Conservation (phyloP, 2,888 invertebrate genomes). For the Hypolimnas misippus region DNA sequence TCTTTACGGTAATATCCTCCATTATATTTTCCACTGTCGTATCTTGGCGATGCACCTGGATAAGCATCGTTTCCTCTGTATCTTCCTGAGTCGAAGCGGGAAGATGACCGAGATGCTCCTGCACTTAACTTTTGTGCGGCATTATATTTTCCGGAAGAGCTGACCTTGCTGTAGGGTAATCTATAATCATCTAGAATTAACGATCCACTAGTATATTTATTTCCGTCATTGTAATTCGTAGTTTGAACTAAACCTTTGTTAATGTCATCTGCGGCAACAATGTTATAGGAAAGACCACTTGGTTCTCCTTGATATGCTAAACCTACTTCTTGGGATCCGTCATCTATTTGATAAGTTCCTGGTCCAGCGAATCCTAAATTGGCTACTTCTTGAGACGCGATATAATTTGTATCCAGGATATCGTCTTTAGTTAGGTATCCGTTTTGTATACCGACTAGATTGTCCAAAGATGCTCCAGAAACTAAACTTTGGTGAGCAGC, state of each 20-base stretch:
- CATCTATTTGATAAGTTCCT: slow-evolving; percentile 39
- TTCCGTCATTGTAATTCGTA: slow-evolving; percentile 57
- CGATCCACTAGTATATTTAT: slow-evolving; percentile 72
- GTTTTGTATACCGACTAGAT: slow-evolving; percentile 75
- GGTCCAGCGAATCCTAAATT: slow-evolving; percentile 44
- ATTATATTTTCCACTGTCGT: slow-evolving; percentile 42
- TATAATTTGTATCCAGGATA: slow-evolving; percentile 69
- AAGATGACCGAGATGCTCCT: slow-evolving; percentile 8
- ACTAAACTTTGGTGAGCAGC: slow-evolving; percentile 76
- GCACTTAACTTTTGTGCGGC: slow-evolving; percentile 13
- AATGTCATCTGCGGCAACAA: slow-evolving; percentile 43
- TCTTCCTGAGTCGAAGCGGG: slow-evolving; percentile 34
- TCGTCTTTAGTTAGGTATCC: slow-evolving; percentile 65
- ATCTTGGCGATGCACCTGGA: slow-evolving; percentile 35
- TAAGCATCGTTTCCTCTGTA: slow-evolving; percentile 37
- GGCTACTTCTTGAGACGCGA: slow-evolving; percentile 68
- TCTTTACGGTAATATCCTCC: slow-evolving; percentile 50
- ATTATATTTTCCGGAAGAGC: slow-evolving; percentile 27
- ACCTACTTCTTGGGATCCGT: slow-evolving; percentile 30
- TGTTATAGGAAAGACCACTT: slow-evolving; percentile 43
- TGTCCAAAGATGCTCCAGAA: slow-evolving; percentile 74
- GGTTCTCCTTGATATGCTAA: slow-evolving; percentile 43
- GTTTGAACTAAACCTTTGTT: slow-evolving; percentile 67
- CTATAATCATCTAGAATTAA: slow-evolving; percentile 75
- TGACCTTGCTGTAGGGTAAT: slow-evolving; percentile 36